Percentiles rank a stretch among this genome's conserved stretches.
Conservation (phyloP, 2,113 vertebrate genomes). For the Paramisgurnus dabryanus region DNA sequence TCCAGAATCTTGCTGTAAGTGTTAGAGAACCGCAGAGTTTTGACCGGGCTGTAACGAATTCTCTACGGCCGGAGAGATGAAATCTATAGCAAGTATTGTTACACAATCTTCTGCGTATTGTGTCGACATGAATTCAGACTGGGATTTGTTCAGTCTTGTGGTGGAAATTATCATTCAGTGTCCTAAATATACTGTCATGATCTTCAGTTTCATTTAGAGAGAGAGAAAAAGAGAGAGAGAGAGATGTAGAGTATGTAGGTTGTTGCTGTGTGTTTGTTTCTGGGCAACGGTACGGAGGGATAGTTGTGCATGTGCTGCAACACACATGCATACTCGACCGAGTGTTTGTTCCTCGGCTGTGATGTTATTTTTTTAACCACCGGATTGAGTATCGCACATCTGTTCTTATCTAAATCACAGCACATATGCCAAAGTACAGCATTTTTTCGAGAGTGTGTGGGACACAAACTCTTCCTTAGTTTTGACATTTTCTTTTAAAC, state of each 20-base stretch:
- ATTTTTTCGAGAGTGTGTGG: not conserved
- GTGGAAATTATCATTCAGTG: constrained; percentile 21
- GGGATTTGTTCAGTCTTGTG: constrained; percentile 22
- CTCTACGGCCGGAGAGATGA: constrained; percentile 12
- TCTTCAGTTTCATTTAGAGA: constrained; percentile 21
- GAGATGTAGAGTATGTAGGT: constrained; percentile 7
- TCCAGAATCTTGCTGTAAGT: constrained; percentile 38
- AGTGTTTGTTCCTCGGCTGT: constrained; percentile 36
- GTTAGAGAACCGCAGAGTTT: constrained; percentile 15
- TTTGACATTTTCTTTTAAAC: not conserved
- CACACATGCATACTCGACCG: not conserved
- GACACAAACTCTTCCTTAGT: not conserved
- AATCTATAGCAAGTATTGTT: not conserved
- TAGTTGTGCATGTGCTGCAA: constrained; percentile 8
- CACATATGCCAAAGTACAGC: constrained; percentile 9
- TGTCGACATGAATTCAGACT: constrained; percentile 5
- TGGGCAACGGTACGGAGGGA: constrained; percentile 34
- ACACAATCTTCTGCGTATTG: not conserved
- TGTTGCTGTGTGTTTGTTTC: constrained; percentile 48
- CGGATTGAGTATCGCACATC: constrained; percentile 46
- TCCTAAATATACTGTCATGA: constrained; percentile 31
- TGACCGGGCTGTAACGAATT: not conserved
- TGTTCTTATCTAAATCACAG: constrained; percentile 43
- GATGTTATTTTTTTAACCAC: constrained; percentile 36
- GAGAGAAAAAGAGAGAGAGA: constrained; percentile 37